A percentile compares a stretch with the other conserved stretches of the same genome.
These are phyloP conservation scores for Alethe diademata DNA, from an alignment of 2,113 vertebrate genomes.

Conservation along the genomic window DNA sequence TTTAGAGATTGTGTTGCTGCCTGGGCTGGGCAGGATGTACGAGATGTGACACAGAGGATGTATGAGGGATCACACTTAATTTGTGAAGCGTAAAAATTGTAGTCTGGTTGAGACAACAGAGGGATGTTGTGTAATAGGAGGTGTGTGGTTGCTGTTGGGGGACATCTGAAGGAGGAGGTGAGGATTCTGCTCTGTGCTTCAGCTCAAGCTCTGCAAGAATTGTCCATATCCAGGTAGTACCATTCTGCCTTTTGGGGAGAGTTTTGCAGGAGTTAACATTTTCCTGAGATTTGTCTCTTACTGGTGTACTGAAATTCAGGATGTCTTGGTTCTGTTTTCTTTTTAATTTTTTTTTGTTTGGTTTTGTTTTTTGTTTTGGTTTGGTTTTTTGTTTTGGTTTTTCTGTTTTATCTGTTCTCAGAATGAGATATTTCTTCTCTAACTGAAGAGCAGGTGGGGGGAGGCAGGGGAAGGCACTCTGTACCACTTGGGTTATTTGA, in stretches of 20 bases:
- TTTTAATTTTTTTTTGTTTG: background rate
- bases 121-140: background rate
- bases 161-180: background rate
- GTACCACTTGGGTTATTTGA: background rate
- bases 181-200: background rate
- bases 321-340: background rate
- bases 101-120: background rate
- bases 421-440: background rate
- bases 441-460: background rate
- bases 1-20: background rate
- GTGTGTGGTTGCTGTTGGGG: background rate
- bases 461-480: background rate
- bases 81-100: background rate
- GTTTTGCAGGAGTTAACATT: background rate
- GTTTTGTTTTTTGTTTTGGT: background rate
- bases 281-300: background rate
- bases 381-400: background rate
- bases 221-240: background rate
- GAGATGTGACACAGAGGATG: background rate
- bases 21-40: background rate
- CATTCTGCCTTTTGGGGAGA: background rate
- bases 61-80: background rate
- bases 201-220: background rate
- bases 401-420: background rate
- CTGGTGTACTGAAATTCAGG: background rate